Percentiles rank a stretch among this genome's conserved stretches.
Evolutionary conservation across 53 echinoderm and acorn worm species (phyloP).

Genomic region (Echinometra lucunter): DNA sequence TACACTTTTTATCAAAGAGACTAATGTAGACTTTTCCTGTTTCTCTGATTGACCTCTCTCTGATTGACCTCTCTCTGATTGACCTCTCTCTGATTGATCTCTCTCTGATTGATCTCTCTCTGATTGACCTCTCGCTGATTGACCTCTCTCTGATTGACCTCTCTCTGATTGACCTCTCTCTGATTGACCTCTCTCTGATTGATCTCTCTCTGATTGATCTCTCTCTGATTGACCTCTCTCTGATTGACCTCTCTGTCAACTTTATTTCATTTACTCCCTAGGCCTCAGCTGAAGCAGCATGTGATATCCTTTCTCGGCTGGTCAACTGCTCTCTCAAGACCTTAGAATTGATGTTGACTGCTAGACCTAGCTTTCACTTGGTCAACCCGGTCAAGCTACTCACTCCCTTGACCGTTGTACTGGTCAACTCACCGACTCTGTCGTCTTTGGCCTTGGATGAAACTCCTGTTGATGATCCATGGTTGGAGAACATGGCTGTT

Average conservation of each 20-base stretch:
- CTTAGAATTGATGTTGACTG: conserved; percentile 84
- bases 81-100: too few species aligned
- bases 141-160: too few species aligned
- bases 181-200: too few species aligned
- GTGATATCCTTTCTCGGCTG: conserved; percentile 82
- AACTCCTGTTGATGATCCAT: conserved; percentile 91
- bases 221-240: neutral
- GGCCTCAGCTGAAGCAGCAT: conserved; percentile 82
- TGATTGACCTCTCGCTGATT: too few species aligned
- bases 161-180: too few species aligned
- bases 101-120: too few species aligned
- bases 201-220: too few species aligned
- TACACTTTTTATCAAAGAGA: too few species aligned
- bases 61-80: too few species aligned
- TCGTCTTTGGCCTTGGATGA: conserved; percentile 83
- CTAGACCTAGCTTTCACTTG: conserved; percentile 77
- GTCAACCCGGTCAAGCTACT: conserved; percentile 79
- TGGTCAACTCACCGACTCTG: conserved; percentile 81
- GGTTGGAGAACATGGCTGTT: conserved; percentile 78
- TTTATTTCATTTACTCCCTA: neutral
- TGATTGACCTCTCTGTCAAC: neutral
- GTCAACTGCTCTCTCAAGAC: conserved; percentile 88
- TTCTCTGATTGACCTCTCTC: too few species aligned
- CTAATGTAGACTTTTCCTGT: too few species aligned
- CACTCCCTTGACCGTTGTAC: conserved; percentile 77